A percentile compares a stretch with the other conserved stretches of the same genome.
Evolutionary conservation across 1,140 invertebrate species (phyloP).

Genomic region (Lineus longissimus): DNA sequence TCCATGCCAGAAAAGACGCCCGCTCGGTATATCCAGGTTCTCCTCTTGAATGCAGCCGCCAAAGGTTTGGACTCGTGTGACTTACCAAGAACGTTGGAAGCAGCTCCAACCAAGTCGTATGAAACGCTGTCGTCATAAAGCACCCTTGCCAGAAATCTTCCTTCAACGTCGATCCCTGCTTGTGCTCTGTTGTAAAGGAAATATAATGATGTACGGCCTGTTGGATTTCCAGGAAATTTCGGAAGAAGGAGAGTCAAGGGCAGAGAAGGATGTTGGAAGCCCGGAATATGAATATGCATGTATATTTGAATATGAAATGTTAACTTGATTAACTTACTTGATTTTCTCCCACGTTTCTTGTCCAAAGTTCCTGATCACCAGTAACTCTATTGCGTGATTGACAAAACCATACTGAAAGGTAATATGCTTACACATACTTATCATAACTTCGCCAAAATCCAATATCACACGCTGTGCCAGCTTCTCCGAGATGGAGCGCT

Average conservation of each 20-base stretch:
- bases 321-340: constrained; percentile 78
- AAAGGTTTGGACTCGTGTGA: not conserved
- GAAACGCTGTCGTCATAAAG: not conserved
- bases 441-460: too few relatives aligned
- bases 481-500: too few relatives aligned
- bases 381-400: constrained; percentile 87
- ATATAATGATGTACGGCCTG: too few relatives aligned
- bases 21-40: not conserved
- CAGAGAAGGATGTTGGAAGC: not conserved
- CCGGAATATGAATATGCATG: not conserved
- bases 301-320: too few relatives aligned
- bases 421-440: constrained; percentile 5
- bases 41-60: not conserved
- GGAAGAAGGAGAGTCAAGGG: too few relatives aligned
- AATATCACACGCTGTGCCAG: too few relatives aligned
- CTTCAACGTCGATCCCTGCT: not conserved
- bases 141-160: not conserved
- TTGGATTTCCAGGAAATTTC: too few relatives aligned
- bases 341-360: constrained; percentile 90
- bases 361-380: constrained; percentile 86
- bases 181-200: not conserved
- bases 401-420: constrained; percentile 90
- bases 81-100: not conserved
- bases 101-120: not conserved
- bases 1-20: too few relatives aligned